Percentiles rank a stretch among this genome's conserved stretches.
phyloP scores from a whole-genome alignment of 2,113 vertebrate species.

The Microcebus lehilahytsara region DNA sequence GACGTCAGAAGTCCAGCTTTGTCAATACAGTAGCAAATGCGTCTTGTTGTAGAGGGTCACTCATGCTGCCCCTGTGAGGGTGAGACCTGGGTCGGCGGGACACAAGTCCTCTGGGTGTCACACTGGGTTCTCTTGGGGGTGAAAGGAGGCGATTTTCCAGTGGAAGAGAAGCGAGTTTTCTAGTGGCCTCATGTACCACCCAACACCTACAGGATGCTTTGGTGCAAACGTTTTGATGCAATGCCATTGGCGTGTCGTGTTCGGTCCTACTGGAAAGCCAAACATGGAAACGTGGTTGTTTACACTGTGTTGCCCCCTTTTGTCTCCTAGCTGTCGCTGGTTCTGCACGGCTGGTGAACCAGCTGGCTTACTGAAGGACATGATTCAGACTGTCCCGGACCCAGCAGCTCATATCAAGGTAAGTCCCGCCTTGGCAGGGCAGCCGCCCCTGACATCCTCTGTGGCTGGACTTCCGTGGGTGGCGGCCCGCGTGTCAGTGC shows the following conservation, averaged over 20 bases:
- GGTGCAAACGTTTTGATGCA: rapidly evolving
- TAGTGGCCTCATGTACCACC: rapidly evolving
- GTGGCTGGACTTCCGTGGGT: rapidly evolving
- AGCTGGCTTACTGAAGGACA: constrained; percentile 83
- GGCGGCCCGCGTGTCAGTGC: rapidly evolving
- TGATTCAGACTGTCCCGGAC: constrained; percentile 90
- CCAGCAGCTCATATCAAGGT: constrained; percentile 88
- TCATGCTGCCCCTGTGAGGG: rapidly evolving
- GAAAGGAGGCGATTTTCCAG: rapidly evolving
- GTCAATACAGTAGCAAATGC: not conserved
- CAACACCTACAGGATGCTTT: not conserved
- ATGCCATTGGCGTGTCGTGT: rapidly evolving
- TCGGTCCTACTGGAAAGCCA: not conserved
- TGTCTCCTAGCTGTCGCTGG: constrained; percentile 74
- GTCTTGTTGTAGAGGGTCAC: not conserved
- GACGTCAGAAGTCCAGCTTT: not conserved
- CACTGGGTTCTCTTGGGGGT: not conserved
- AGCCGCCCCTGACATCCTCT: not conserved
- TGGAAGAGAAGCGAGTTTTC: too few relatives aligned
- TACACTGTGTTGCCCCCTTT: constrained; percentile 5
- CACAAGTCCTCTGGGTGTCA: not conserved
- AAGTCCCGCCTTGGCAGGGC: constrained; percentile 37
- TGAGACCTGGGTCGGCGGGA: too few relatives aligned
- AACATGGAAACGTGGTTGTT: not conserved
- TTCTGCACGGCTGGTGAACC: constrained; percentile 76